Conservation (phyloP, 2,888 invertebrate species). For the Eilema griseolum region DNA sequence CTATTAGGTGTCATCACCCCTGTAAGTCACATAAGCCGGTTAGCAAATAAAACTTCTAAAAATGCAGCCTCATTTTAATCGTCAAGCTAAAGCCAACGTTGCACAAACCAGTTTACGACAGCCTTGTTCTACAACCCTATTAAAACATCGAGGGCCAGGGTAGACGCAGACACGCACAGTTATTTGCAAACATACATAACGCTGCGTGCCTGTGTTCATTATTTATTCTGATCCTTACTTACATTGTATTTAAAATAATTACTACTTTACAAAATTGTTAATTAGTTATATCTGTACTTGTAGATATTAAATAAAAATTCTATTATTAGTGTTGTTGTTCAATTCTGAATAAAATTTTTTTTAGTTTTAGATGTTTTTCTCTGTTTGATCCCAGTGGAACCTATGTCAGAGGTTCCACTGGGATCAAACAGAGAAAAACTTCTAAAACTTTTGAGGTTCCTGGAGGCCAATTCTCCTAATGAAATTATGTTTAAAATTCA, state of each 20-base stretch:
- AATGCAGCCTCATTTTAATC: background rate
- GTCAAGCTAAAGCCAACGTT: background rate
- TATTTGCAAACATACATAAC: background rate
- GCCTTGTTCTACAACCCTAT: background rate
- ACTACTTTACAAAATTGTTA: no score
- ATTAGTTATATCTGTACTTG: no score
- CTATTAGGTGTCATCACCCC: background rate
- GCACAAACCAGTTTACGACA: background rate
- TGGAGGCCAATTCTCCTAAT: no score
- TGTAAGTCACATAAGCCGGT: background rate
- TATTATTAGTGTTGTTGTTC: no score
- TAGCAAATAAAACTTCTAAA: background rate
- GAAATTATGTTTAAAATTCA: no score
- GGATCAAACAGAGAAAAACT: no score
- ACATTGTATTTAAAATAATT: background rate
- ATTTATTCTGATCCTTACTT: background rate
- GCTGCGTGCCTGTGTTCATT: background rate
- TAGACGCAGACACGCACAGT: background rate
- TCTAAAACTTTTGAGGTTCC: no score
- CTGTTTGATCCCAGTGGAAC: no score
- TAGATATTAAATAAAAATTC: no score
- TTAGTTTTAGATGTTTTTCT: no score
- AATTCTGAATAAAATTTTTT: no score
- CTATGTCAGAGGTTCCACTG: no score
- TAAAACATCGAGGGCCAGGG: background rate